Evolutionary conservation across 2,888 invertebrate genomes (phyloP), one percentile per base, ranked within the genome.

Genomic region (Cryptops parisi): DNA sequence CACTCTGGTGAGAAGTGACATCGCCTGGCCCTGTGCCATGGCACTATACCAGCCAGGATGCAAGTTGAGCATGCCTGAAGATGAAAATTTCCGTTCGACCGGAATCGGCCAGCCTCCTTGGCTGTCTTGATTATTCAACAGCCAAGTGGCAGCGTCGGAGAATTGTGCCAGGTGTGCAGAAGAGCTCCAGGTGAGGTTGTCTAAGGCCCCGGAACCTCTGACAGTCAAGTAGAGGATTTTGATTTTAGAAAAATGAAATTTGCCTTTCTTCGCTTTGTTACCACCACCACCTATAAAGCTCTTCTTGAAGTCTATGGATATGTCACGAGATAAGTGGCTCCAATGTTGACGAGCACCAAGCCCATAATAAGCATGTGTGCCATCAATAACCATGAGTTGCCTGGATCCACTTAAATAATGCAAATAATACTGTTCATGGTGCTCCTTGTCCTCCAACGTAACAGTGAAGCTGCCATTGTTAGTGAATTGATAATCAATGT

Each of bases 21-120:
- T 84, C 23, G 83, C 73, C 56, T 98, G 97, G 0, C 98, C 97
- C 68, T 98, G 97, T 2, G 90, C 93, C 98, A 98, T 98, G 1
- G 96, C 90, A 0, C 94, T 96, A 68, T 91, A 84, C 93, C 93
- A 93, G 55, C 91, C 91, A 1, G 90, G 82, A 60, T 77, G 75
- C 47, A 96, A 76, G 61, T 84, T 82, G 5, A 80, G 77, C 68
- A 84, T 82, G 23, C 83, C 82, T 45, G 79, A 60, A 82, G 77
- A 71, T 77, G 81, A 64, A 40, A 65, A 54, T 22, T 57, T 59
- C 27, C 91, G 74, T 54, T 78, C 76, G 47, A 91, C 93, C 50
- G 86, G 85, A 65, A 91, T 88, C 47, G 88, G 78, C 91, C 96
- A 97, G 57, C 94, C 97, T 46, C 97, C 97, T 60, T 77, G 76